phyloP scores from a whole-genome alignment of 2,797 vertebrate genomes.

The Megalops cyprinoides region DNA sequence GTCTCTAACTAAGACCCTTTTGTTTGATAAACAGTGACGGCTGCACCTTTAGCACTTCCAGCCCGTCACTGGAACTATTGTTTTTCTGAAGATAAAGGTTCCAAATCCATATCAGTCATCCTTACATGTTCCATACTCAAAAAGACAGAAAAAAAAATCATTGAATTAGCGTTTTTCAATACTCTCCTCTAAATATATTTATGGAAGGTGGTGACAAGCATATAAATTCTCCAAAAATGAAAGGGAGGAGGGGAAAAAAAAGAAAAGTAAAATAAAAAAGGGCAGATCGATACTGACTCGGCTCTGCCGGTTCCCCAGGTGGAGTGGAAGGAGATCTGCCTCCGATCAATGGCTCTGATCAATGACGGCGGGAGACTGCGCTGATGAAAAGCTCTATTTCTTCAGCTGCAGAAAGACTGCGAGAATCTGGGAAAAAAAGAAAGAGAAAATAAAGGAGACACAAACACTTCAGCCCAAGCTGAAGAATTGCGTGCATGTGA shows the following conservation, averaged over 20 bases:
- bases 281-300: slow-evolving; percentile 69
- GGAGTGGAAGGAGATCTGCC: slow-evolving; percentile 70
- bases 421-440: slow-evolving; percentile 63
- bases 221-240: slow-evolving; percentile 52
- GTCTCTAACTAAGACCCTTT: not conserved
- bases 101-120: not conserved
- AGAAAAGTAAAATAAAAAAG: slow-evolving; percentile 61
- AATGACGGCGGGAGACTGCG: slow-evolving; percentile 68
- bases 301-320: slow-evolving; percentile 71
- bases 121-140: not conserved
- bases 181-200: slow-evolving; percentile 57
- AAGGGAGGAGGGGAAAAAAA: slow-evolving; percentile 50
- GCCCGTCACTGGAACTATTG: not conserved
- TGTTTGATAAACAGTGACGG: not conserved
- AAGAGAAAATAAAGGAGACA: slow-evolving; percentile 47
- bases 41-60: not conserved
- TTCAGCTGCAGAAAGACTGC: slow-evolving; percentile 57
- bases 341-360: slow-evolving; percentile 68
- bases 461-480: slow-evolving; percentile 8
- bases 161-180: not conserved
- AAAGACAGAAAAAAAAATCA: not conserved
- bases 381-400: slow-evolving; percentile 71
- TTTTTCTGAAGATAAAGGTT: not conserved
- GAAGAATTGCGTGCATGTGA: not conserved
- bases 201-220: slow-evolving; percentile 56